A percentile compares a stretch with the other conserved stretches of the same genome.
Evolutionary conservation across 2,888 invertebrate species (phyloP).

Genomic region (Xanthorhoe designata): DNA sequence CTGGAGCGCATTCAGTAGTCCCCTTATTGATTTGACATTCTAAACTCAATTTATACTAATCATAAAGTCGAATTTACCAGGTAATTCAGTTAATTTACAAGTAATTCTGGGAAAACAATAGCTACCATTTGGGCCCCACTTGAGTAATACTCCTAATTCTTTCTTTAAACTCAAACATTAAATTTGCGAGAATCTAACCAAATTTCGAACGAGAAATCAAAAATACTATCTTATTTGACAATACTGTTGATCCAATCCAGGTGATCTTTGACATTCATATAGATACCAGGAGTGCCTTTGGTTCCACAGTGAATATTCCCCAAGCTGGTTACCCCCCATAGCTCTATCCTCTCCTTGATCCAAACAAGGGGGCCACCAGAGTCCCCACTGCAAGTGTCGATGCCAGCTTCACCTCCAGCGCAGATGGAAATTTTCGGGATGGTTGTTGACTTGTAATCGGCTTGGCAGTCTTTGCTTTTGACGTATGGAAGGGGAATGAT

Average conservation of each 20-base stretch:
- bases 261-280: conserved; percentile 60
- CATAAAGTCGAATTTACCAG: too few relatives aligned
- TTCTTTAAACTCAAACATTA: too few relatives aligned
- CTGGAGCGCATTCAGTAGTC: too few relatives aligned
- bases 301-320: conserved; percentile 61
- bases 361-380: conserved; percentile 66
- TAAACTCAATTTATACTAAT: too few relatives aligned
- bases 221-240: conserved; percentile 16
- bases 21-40: too few relatives aligned
- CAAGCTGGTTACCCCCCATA: conserved; percentile 63
- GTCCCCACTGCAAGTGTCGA: conserved; percentile 68
- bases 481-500: conserved; percentile 58
- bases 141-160: too few relatives aligned
- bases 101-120: too few relatives aligned
- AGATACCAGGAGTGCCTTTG: conserved; percentile 59
- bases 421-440: conserved; percentile 59
- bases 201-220: not conserved
- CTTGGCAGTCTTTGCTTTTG: conserved; percentile 47
- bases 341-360: conserved; percentile 47
- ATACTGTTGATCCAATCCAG: conserved; percentile 57
- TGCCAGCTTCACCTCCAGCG: conserved; percentile 60
- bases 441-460: conserved; percentile 43
- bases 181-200: not conserved
- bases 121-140: too few relatives aligned
- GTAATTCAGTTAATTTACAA: too few relatives aligned